A percentile compares a stretch with the other conserved stretches of the same genome.
Evolutionary conservation across 2,888 invertebrate genomes (phyloP).

Genomic region (Therioaphis trifolii): DNA sequence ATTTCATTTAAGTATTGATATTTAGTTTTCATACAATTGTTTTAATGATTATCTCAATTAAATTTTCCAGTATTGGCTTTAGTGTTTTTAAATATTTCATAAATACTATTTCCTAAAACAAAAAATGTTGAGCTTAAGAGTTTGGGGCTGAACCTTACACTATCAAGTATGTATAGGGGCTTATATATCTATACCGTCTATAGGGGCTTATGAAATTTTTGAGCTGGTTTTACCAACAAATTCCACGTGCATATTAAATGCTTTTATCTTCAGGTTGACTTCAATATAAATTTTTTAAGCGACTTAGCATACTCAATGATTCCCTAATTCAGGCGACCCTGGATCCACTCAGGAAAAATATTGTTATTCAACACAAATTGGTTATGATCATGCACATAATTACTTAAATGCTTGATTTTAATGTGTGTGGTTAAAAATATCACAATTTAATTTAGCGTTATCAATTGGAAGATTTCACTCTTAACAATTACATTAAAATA

Average conservation of each 20-base stretch:
- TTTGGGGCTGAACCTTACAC: slow-evolving; percentile 48
- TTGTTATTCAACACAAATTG: slow-evolving; percentile 28
- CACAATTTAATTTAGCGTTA: background rate
- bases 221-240: slow-evolving; percentile 26
- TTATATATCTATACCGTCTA: too few species aligned
- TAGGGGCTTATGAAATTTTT: slow-evolving; percentile 26
- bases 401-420: background rate
- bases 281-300: slow-evolving; percentile 38
- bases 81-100: background rate
- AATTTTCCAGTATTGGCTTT: slow-evolving; percentile 13
- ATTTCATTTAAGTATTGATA: too few species aligned
- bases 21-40: too few species aligned
- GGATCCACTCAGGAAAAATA: slow-evolving; percentile 16
- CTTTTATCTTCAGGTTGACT: slow-evolving; percentile 34
- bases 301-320: slow-evolving; percentile 40
- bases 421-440: background rate
- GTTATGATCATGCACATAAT: background rate
- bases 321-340: slow-evolving; percentile 7
- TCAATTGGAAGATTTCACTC: background rate
- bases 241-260: slow-evolving; percentile 17
- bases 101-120: slow-evolving; percentile 17
- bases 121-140: slow-evolving; percentile 36
- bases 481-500: too few species aligned
- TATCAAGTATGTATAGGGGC: slow-evolving; percentile 56
- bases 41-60: too few species aligned